phyloP scores from a whole-genome alignment of 1,140 invertebrate genomes.

The Caerostris darwini region DNA sequence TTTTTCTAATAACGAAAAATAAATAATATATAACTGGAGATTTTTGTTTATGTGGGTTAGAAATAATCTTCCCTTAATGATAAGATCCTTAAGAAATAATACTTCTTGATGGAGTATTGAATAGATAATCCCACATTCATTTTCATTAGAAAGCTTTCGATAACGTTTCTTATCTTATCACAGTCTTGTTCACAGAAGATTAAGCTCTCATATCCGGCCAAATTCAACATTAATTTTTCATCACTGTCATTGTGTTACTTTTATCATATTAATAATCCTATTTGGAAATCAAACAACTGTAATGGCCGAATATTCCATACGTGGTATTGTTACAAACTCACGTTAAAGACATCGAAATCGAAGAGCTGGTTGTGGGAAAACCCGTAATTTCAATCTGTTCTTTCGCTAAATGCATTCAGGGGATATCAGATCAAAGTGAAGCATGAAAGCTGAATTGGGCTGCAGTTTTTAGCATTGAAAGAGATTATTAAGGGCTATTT shows the following conservation, averaged over 20 bases:
- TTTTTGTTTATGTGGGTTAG: too few species aligned
- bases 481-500: slow-evolving; percentile 71
- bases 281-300: not conserved
- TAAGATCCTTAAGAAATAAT: too few species aligned
- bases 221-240: not conserved
- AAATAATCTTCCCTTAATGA: too few species aligned
- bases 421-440: slow-evolving; percentile 51
- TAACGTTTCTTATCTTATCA: slow-evolving; percentile 13
- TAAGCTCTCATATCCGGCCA: not conserved
- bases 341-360: slow-evolving; percentile 19
- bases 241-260: not conserved
- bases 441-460: not conserved
- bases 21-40: too few species aligned
- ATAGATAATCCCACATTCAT: not conserved
- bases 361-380: slow-evolving; percentile 46
- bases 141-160: not conserved
- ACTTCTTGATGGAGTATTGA: too few species aligned
- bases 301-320: not conserved
- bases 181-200: slow-evolving; percentile 38
- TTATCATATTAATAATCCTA: not conserved
- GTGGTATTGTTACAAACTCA: not conserved
- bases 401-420: not conserved
- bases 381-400: not conserved
- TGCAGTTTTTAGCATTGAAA: slow-evolving; percentile 49
- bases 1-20: too few species aligned